Base-by-base conservation (phyloP, 2,888 invertebrate species). In the Fragum whitleyi region DNA sequence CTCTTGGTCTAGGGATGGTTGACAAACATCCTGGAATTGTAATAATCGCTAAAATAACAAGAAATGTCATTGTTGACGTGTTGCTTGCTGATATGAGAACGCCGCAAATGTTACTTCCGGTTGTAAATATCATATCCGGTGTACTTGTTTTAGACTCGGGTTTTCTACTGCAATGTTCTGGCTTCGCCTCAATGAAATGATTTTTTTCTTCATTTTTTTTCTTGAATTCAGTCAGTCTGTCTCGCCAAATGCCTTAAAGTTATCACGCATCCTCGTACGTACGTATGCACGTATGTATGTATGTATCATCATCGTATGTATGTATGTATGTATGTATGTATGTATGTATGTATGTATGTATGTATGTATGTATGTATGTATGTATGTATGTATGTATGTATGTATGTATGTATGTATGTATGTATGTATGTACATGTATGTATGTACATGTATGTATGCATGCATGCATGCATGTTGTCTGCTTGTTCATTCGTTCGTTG, bases 1-100 rank as follows among this genome's bases (percentile, higher is more conserved):
- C 90, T 65, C 88, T 83, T 42, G 90, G 90, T 76, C 90, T 85
- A 7, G 84, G 86, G 59, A 90, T 84, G 9, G 84, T 85, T 19
- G 83, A 86, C 42, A 73, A 62, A 61, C 81, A 85, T 69, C 39
- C 32, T 59, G 81, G 42, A 42, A 65, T 23, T 23, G 32, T 7
- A 29, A 61, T 7, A 61, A 32, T 14, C 11, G n/a, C 32, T 19
- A n/a, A 1, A 61, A 61, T 2, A n/a, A 29, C n/a, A 0, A 61
- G 6, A 9, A 29, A 61, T 32, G 2, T 32, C 61, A 61, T 61
- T 1, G 61, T 61, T 32, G 32, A 61, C 61, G 61, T 61, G 61
- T 61, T 32, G 61, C 19, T 28, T 32, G 61, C 32, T 32, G 32
- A 61, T 26, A 47, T 14, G 47, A 9, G n/a, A 47, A 47, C 14